A percentile compares a stretch with the other conserved stretches of the same genome.
Evolutionary conservation across 2,888 invertebrate genomes (phyloP).

Genomic region (Stegana nigrithorax): DNA sequence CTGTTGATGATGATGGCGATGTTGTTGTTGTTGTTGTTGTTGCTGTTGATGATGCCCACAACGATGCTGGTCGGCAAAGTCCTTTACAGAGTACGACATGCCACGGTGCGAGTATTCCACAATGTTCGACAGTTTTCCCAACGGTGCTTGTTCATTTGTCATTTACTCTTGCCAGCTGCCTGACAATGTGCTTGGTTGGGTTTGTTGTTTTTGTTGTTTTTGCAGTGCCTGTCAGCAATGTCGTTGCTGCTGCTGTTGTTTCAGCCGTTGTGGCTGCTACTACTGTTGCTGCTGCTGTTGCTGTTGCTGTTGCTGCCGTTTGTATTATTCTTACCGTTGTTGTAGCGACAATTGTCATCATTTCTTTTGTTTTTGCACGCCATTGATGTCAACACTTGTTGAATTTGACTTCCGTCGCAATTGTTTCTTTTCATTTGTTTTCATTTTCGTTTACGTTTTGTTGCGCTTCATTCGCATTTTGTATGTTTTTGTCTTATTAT

Average conservation of each 20-base stretch:
- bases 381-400: constrained; percentile 8
- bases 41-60: not conserved
- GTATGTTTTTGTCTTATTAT: not conserved
- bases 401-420: constrained; percentile 1
- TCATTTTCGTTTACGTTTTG: not conserved
- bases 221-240: constrained; percentile 7
- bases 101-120: not conserved
- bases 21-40: not conserved
- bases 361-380: constrained; percentile 17
- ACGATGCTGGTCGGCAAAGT: not conserved
- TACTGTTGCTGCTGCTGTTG: not conserved
- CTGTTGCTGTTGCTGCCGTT: constrained; percentile 11
- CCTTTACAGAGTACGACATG: too few species aligned
- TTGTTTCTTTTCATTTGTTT: not conserved
- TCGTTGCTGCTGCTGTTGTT: too few species aligned
- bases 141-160: constrained; percentile 12
- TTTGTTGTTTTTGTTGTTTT: constrained; percentile 15
- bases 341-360: constrained; percentile 24
- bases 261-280: too few species aligned
- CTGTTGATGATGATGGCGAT: not conserved
- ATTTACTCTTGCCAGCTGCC: not conserved
- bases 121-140: constrained; percentile 6
- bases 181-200: not conserved
- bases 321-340: constrained; percentile 19
- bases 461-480: not conserved